Base-by-base conservation (phyloP, 2,888 invertebrate genomes). In the Eupithecia exiguata region DNA sequence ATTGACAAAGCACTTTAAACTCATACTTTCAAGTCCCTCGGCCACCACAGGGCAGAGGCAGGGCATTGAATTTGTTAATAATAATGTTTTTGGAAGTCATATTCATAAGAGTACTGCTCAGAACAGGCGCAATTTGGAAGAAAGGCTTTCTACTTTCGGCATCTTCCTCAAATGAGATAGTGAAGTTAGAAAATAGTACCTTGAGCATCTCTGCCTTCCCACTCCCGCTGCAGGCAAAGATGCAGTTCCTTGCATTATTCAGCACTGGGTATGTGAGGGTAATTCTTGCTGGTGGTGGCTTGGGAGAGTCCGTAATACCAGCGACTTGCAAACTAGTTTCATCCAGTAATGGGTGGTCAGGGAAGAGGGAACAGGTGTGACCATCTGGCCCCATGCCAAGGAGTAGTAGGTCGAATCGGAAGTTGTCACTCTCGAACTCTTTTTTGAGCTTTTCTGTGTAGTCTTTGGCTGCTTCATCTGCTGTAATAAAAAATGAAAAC, bases 371-470 rank as follows among this genome's bases (percentile, higher is more conserved):
- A 87, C 99, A 99, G 0, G 99, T 99, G 90, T 99, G 99, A 0
- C 99, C 99, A 88, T 99, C 99, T 0, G 99, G 99, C 0, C 99
- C 99, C 96, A 99, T 97, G 18, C 99, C 99, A 35, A 99, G 94
- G 14, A 99, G 94, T 0, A 99, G 92, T 68, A 99, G 89, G 91
- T 99, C 99, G 88, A 99, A 98, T 77, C 95, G 85, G 83, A 92
- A 87, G 87, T 94, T 69, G 86, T 95, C 78, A 92, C 95, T 83
- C 6, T 86, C 85, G 80, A 98, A 97, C 72, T 95, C 95, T 14
- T 91, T 88, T 69, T 94, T 92, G 82, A 98, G 92, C 88, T 97
- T 96, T 78, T 95, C 93, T 68, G 95, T 95, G 86, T 98, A 98
- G 84, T 97, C 97, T 81, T 90, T 90, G 9, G 98, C 98, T 73